Conservation (phyloP, 2,888 invertebrate species). For the Ditula angustiorana region DNA sequence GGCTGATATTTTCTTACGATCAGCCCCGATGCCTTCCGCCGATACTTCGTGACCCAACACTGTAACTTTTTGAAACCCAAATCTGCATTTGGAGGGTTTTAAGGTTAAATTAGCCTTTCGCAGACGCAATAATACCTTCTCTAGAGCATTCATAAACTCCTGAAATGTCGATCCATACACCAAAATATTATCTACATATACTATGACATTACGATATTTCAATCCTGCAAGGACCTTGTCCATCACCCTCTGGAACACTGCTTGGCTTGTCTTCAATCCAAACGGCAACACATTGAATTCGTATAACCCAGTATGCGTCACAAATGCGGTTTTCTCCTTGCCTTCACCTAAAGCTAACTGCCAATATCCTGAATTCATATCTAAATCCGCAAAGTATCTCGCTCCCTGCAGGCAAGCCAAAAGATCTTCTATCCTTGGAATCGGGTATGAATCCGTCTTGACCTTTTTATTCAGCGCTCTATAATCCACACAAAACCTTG, state of each 20-base stretch:
- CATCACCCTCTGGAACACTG: not conserved
- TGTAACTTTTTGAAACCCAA: not conserved
- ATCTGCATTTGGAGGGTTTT: not conserved
- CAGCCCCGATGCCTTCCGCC: not conserved
- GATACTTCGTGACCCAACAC: slow-evolving; percentile 1
- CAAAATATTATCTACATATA: not conserved
- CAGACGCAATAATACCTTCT: not conserved
- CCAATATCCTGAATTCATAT: slow-evolving; percentile 4
- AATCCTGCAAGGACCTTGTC: not conserved
- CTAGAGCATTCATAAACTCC: not conserved
- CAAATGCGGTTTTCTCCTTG: not conserved
- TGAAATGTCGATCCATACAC: not conserved
- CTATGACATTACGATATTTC: not conserved
- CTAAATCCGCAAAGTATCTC: not conserved
- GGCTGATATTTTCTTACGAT: not conserved
- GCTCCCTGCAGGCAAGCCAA: not conserved
- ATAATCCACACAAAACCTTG: not conserved
- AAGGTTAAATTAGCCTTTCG: not conserved
- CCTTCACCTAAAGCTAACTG: not conserved
- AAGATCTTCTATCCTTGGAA: not conserved
- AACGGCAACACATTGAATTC: not conserved
- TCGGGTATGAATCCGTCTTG: not conserved
- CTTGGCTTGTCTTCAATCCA: not conserved
- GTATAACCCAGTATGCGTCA: not conserved
- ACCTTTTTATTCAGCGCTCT: not conserved